phyloP scores from a whole-genome alignment of 2,113 vertebrate genomes.

The Cygnus buccinator region DNA sequence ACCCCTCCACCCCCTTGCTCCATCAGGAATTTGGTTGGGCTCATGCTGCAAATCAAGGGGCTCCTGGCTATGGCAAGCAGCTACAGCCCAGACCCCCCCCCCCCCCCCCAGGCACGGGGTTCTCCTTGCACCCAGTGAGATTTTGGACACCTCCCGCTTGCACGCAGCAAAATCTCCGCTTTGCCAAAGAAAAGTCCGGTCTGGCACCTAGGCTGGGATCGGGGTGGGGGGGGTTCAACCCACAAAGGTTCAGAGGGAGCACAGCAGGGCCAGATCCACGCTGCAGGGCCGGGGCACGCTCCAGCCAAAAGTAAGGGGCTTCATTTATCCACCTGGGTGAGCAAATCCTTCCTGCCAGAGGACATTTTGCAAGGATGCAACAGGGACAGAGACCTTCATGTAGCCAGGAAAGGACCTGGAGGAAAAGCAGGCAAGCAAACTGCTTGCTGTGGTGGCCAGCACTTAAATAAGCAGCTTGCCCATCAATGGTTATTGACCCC shows the following conservation, averaged over 20 bases:
- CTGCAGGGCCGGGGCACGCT: not conserved
- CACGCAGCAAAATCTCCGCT: rapidly evolving
- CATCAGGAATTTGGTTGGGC: too few relatives aligned
- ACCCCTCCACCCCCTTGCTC: too few relatives aligned
- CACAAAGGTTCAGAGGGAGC: not conserved
- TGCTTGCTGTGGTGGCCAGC: not conserved
- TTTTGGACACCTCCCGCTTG: not conserved
- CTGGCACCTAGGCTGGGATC: too few relatives aligned
- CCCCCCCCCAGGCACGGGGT: too few relatives aligned
- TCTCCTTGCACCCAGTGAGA: too few relatives aligned
- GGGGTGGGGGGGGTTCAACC: too few relatives aligned
- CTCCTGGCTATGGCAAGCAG: too few relatives aligned
- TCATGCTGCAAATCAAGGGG: not conserved
- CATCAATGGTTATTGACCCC: not conserved
- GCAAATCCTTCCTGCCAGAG: not conserved
- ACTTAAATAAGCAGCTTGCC: not conserved
- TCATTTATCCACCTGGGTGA: not conserved
- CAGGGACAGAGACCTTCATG: not conserved
- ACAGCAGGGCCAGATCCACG: not conserved
- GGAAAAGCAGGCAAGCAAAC: not conserved
- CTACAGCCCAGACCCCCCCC: too few relatives aligned
- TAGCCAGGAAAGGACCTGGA: too few relatives aligned
- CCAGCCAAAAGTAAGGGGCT: not conserved
- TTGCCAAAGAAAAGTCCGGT: too few relatives aligned
- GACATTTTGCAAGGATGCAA: not conserved